Conservation (phyloP, 2,888 invertebrate species). For the Pollenia griseotomentosa region DNA sequence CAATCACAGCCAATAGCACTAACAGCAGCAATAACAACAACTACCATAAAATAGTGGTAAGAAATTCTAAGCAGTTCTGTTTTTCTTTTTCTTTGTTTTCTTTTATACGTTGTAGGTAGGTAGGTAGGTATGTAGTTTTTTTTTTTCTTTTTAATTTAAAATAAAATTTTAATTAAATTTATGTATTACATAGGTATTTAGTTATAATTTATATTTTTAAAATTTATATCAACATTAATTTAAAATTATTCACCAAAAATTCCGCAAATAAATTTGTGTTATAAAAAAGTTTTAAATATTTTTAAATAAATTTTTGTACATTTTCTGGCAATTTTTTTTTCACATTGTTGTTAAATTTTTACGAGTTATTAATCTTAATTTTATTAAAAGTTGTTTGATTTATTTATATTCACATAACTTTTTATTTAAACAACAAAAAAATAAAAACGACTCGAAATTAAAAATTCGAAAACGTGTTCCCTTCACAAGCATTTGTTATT, state of each 20-base stretch:
- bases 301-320: neutral
- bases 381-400: neutral
- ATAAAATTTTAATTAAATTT: constrained; percentile 4
- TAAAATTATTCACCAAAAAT: constrained; percentile 26
- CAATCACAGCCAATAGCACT: constrained; percentile 35
- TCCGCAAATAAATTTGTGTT: neutral
- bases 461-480: constrained; percentile 43
- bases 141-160: neutral
- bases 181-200: no score
- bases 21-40: constrained; percentile 15
- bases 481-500: constrained; percentile 53
- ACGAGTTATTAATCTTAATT: neutral
- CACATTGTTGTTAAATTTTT: constrained; percentile 37
- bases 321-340: constrained; percentile 3
- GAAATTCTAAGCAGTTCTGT: constrained; percentile 13
- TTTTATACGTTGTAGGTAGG: neutral
- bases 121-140: neutral
- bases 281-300: constrained; percentile 9
- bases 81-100: constrained; percentile 48
- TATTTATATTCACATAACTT: constrained; percentile 19
- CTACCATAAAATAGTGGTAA: constrained; percentile 36
- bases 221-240: constrained; percentile 27
- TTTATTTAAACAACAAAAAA: constrained; percentile 29
- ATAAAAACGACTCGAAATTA: constrained; percentile 6
- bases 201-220: neutral